phyloP scores from a whole-genome alignment of 2,113 vertebrate genomes.

The Sporophila hypoxantha region DNA sequence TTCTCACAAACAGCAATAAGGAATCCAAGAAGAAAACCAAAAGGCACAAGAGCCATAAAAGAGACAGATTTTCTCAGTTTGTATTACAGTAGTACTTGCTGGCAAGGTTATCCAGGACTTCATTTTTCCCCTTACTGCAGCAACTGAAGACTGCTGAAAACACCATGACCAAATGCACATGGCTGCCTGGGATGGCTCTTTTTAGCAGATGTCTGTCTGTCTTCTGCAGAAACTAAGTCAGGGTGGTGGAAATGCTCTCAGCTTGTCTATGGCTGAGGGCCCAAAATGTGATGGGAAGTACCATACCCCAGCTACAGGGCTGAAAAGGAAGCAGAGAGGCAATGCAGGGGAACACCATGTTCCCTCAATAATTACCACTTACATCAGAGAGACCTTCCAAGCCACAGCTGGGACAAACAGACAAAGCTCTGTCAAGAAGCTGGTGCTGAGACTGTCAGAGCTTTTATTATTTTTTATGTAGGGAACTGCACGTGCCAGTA shows the following conservation, averaged over 20 bases:
- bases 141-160: background rate
- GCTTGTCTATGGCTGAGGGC: background rate
- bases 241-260: background rate
- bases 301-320: background rate
- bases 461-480: background rate
- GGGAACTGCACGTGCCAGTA: background rate
- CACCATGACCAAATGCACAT: background rate
- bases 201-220: conserved; percentile 2
- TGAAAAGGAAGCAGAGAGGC: background rate
- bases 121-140: background rate
- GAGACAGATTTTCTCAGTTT: background rate
- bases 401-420: background rate
- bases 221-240: background rate
- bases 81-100: background rate
- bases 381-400: background rate
- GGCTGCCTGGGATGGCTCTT: background rate
- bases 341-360: background rate
- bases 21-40: conserved; percentile 22
- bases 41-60: background rate
- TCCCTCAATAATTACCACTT: background rate
- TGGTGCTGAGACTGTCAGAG: background rate
- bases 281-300: background rate
- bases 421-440: background rate
- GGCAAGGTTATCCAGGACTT: background rate
- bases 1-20: background rate